Conservation (phyloP, 2,797 vertebrate species). For the Falco concolor region DNA sequence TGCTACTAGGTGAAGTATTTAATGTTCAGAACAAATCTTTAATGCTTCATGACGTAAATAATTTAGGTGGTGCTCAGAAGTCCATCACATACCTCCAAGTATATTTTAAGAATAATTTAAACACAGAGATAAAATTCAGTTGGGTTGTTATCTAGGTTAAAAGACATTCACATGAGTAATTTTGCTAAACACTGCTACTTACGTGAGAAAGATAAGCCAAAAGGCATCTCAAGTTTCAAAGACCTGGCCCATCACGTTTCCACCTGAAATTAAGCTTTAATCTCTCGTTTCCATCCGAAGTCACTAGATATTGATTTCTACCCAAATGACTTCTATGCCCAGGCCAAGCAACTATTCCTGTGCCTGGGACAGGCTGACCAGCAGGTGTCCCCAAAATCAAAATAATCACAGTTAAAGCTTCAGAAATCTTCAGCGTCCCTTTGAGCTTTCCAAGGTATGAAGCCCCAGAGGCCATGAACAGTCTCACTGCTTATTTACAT, state of each 20-base stretch:
- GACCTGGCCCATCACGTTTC: background rate
- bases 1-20: background rate
- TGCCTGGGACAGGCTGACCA: background rate
- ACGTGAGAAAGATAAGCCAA: background rate
- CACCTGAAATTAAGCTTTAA: background rate
- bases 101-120: background rate
- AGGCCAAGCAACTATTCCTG: background rate
- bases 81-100: background rate
- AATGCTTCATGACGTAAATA: background rate
- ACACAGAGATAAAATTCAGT: background rate
- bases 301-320: background rate
- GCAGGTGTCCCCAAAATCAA: conserved; percentile 39
- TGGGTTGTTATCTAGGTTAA: background rate
- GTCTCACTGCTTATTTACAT: background rate
- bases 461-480: background rate
- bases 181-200: background rate
- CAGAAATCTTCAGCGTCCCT: background rate
- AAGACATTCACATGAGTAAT: background rate
- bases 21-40: background rate
- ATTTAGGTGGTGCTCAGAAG: background rate
- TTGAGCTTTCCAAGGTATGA: background rate
- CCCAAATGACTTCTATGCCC: background rate
- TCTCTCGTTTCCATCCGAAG: background rate
- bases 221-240: background rate
- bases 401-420: background rate